Conservation (phyloP, 2,888 invertebrate species). For the Deilephila porcellus region DNA sequence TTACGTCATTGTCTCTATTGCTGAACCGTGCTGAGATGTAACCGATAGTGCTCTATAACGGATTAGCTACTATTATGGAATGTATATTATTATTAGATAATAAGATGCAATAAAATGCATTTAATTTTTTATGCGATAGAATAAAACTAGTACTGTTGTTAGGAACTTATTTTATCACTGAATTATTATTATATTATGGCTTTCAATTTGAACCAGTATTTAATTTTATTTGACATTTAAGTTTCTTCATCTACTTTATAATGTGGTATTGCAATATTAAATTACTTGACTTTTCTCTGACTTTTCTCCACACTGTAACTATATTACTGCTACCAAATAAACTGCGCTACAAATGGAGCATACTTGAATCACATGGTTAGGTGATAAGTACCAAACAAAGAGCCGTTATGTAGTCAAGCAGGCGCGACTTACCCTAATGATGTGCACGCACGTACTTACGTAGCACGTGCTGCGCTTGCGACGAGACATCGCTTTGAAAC, state of each 20-base stretch:
- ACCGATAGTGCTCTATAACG: background rate
- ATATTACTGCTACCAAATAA: slow-evolving; percentile 1
- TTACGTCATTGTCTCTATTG: slow-evolving; percentile 15
- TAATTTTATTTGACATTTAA: no score
- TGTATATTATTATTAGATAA: no score
- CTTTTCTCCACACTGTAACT: background rate
- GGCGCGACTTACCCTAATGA: slow-evolving; percentile 10
- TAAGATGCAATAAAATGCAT: no score
- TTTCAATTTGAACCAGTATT: no score
- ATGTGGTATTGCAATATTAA: no score
- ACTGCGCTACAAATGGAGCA: slow-evolving; percentile 42
- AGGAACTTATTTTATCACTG: no score
- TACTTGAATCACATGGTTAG: slow-evolving; percentile 51
- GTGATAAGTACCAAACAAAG: slow-evolving; percentile 52
- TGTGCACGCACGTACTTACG: slow-evolving; percentile 4
- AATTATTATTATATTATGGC: no score
- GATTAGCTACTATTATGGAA: no score
- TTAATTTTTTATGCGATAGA: no score
- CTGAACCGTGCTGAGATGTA: background rate
- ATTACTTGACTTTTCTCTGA: no score
- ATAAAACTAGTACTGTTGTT: no score
- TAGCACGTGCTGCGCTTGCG: slow-evolving; percentile 16
- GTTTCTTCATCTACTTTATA: no score
- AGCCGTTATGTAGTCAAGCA: slow-evolving; percentile 45
- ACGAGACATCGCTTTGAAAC: background rate